These are phyloP conservation scores for Meghimatium bilineatum DNA, from an alignment of 2,888 invertebrate genomes.

Conservation along the genomic window DNA sequence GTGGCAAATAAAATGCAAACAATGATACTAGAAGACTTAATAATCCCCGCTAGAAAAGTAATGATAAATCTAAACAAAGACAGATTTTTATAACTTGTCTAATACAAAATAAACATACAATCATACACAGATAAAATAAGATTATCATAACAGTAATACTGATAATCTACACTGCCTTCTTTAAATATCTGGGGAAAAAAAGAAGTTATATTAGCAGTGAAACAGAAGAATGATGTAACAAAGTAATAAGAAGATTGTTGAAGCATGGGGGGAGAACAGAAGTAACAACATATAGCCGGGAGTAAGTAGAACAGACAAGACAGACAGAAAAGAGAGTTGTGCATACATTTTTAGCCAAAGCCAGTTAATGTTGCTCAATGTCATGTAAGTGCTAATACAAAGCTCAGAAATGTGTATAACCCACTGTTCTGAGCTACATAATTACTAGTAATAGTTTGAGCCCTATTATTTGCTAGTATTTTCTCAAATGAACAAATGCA, in stretches of 20 bases:
- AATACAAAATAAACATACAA: too few relatives aligned
- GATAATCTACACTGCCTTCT: too few relatives aligned
- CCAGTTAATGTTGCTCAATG: background rate
- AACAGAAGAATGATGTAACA: background rate
- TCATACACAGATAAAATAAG: too few relatives aligned
- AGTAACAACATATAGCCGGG: background rate
- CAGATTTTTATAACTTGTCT: too few relatives aligned
- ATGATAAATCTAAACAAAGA: too few relatives aligned
- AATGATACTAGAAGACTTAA: too few relatives aligned
- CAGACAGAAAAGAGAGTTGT: background rate
- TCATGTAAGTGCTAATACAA: background rate
- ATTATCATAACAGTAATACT: too few relatives aligned
- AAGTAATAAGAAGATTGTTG: background rate
- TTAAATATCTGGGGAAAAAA: too few relatives aligned
- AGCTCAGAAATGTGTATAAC: background rate
- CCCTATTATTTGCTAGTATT: background rate
- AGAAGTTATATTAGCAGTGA: too few relatives aligned
- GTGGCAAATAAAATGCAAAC: too few relatives aligned
- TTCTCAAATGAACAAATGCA: background rate
- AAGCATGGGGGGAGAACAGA: background rate
- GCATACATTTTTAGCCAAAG: background rate
- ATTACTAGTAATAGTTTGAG: background rate
- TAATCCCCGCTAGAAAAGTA: too few relatives aligned
- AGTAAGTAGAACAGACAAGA: background rate
- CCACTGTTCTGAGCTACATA: background rate